phyloP scores from a whole-genome alignment of 2,797 vertebrate species.

The Mus spretus region DNA sequence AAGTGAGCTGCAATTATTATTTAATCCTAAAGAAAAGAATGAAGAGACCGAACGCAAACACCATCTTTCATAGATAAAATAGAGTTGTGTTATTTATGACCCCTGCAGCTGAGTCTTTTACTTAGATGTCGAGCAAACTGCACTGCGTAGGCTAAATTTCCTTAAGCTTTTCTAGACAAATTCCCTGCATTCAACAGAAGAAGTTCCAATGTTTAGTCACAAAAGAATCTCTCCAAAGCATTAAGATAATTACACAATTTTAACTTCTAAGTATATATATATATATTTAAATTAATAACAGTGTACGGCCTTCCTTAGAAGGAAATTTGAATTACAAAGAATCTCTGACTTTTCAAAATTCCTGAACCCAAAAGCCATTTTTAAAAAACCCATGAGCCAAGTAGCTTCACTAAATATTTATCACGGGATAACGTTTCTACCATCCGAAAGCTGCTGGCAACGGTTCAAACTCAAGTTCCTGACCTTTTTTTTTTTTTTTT shows the following conservation, averaged over 20 bases:
- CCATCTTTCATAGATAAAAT: constrained; percentile 66
- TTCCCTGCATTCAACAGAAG: constrained; percentile 87
- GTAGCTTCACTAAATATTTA: constrained; percentile 70
- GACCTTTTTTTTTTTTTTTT: constrained; percentile 2
- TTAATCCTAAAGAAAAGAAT: constrained; percentile 65
- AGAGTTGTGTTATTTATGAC: constrained; percentile 18
- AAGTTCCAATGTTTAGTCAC: constrained; percentile 86
- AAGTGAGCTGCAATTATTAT: constrained; percentile 60
- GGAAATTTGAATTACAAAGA: constrained; percentile 85
- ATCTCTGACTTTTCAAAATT: constrained; percentile 82
- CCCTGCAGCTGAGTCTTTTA: constrained; percentile 70
- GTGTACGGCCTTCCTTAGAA: constrained; percentile 86
- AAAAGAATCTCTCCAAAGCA: constrained; percentile 84
- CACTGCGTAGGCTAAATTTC: constrained; percentile 84
- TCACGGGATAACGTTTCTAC: constrained; percentile 72
- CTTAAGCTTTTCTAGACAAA: constrained; percentile 86
- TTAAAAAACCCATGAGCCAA: constrained; percentile 76
- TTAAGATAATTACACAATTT: constrained; percentile 86
- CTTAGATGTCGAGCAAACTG: constrained; percentile 52
- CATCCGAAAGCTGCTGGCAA: constrained; percentile 46
- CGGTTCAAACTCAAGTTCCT: neutral
- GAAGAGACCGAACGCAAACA: constrained; percentile 61
- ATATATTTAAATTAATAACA: constrained; percentile 79
- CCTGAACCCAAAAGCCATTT: constrained; percentile 82
- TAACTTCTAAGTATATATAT: constrained; percentile 83